These are phyloP conservation scores for Onychorhynchus coronatus DNA, from an alignment of 2,113 vertebrate genomes.

Conservation along the genomic window DNA sequence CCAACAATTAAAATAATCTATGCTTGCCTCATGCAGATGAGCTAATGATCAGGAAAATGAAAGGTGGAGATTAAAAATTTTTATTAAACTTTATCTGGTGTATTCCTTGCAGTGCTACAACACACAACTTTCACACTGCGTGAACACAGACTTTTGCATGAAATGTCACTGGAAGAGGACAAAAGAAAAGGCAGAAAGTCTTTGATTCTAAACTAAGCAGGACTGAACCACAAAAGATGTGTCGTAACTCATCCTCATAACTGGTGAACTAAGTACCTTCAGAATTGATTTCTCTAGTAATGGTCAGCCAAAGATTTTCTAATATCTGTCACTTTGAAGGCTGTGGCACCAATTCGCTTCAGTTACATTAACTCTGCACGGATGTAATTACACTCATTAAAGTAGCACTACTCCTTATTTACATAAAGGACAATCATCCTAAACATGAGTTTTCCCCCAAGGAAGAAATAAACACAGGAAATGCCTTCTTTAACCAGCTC, in stretches of 20 bases:
- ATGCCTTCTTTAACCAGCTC: background rate
- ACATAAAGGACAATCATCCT: slow-evolving; percentile 12
- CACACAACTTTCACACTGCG: background rate
- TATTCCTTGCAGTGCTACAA: background rate
- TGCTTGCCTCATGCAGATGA: background rate
- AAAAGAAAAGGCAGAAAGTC: background rate
- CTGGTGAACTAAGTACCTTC: background rate
- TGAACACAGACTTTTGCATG: background rate
- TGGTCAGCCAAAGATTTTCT: background rate
- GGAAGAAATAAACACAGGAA: slow-evolving; percentile 7
- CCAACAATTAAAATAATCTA: slow-evolving; percentile 27
- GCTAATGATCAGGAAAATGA: slow-evolving; percentile 2
- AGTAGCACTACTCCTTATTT: slow-evolving; percentile 20
- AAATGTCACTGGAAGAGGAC: background rate
- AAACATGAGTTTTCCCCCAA: background rate
- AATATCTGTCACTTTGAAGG: background rate
- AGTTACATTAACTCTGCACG: background rate
- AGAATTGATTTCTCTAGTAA: background rate
- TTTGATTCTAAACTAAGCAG: background rate
- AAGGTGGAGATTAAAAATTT: background rate
- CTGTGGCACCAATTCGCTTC: background rate
- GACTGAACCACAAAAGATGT: background rate
- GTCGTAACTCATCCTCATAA: background rate
- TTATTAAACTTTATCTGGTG: background rate
- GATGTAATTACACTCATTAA: slow-evolving; percentile 22